These are phyloP conservation scores for Nebria salina DNA, from an alignment of 2,888 invertebrate species.

Conservation along the genomic window DNA sequence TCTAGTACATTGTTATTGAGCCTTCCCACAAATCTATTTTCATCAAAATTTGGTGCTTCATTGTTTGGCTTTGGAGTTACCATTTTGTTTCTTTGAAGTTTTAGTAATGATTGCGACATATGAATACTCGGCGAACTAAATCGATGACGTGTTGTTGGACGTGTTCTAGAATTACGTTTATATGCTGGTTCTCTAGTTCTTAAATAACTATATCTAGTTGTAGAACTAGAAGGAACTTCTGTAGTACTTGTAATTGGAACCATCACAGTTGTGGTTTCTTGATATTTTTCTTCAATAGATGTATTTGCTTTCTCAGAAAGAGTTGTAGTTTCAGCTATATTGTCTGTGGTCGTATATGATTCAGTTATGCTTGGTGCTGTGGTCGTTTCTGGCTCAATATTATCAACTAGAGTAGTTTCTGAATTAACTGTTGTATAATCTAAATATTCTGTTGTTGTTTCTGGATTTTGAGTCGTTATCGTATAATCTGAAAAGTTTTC, in stretches of 20 bases:
- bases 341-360: constrained; percentile 9
- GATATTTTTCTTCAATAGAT: neutral
- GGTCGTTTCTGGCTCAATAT: neutral
- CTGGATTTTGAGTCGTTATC: constrained; percentile 34
- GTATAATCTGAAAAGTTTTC: constrained; percentile 27
- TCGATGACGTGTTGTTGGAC: constrained; percentile 58
- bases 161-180: constrained; percentile 52
- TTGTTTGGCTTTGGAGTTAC: neutral
- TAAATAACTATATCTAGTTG: constrained; percentile 48
- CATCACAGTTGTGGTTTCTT: constrained; percentile 13
- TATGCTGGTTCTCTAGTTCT: constrained; percentile 46
- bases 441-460: constrained; percentile 40
- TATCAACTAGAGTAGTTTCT: constrained; percentile 11
- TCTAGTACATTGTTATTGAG: neutral
- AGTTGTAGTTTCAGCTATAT: neutral
- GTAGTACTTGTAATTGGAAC: constrained; percentile 14
- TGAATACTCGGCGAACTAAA: constrained; percentile 41
- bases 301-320: neutral
- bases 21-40: neutral
- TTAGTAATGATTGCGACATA: constrained; percentile 40
- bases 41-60: constrained; percentile 19
- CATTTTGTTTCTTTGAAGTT: constrained; percentile 32
- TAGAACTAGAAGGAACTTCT: constrained; percentile 40
- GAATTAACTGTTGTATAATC: neutral
- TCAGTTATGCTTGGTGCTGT: constrained; percentile 4